Evolutionary conservation across 2,888 invertebrate genomes (phyloP), one percentile per base, ranked within the genome.

Genomic region (Sisyra terminalis): DNA sequence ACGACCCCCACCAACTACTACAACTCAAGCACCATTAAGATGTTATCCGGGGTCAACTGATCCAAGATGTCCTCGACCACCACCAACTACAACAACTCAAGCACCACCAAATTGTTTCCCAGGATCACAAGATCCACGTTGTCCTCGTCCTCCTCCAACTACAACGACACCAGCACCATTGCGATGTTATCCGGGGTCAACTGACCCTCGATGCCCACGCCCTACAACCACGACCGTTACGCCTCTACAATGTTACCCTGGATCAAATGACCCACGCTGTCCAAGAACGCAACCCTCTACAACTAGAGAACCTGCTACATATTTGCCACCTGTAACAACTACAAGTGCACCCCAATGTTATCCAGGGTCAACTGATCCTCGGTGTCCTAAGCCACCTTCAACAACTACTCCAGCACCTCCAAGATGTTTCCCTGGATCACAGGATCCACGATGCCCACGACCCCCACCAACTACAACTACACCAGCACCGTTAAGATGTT

Each of bases 321-420:
- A n/a, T n/a, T n/a, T 52, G 59, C 55, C n/a, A 29, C 54, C 57
- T 2, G 53, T 48, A 60, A 65, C 48, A 63, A 65, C 6, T 65
- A 45, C 47, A 61, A 65, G 48, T 64, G 64, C 24, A 18, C 47
- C 51, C 49, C 47, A 53, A 4, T 59, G 60, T 43, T 57, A 53
- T 43, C 57, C 57, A 3, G 61, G 59, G 2, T 53, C 51, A 6
- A 52, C 2, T 50, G 63, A 63, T 42, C 59, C 62, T 0, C 50
- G 60, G 15, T 64, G 63, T 42, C 55, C 58, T 1, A 41, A 11
- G 18, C 41, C 41, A 48, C 34, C 45, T n/a, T n/a, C n/a, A n/a
- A n/a, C 16, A 53, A 30, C 40, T 4, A 30, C 46, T 41, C 6
- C 31, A 8, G 51, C 16, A 9, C 36, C 52, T 11, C 51, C 0